Conservation (phyloP, 2,888 invertebrate genomes). For the Morpho deidamia region DNA sequence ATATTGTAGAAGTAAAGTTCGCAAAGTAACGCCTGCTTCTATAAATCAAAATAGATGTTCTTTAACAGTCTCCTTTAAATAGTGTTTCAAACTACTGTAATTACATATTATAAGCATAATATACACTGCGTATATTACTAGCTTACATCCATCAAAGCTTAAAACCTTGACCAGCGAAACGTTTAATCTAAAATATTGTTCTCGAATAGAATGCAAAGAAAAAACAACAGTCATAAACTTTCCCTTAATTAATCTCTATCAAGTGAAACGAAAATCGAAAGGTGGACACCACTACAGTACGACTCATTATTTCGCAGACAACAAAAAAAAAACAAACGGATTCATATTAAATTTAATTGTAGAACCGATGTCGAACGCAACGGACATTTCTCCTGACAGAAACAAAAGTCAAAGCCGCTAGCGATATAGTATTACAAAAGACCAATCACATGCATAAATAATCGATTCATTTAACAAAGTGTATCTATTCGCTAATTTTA, state of each 20-base stretch:
- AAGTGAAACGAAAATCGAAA: background rate
- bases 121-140: no score
- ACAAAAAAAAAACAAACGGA: background rate
- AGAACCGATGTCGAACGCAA: background rate
- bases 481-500: slow-evolving; percentile 25
- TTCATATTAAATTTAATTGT: slow-evolving; percentile 9
- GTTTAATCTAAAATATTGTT: slow-evolving; percentile 3
- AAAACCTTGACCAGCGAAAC: no score
- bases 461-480: slow-evolving; percentile 15
- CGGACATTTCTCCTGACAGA: background rate
- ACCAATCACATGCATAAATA: slow-evolving; percentile 10
- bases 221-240: background rate
- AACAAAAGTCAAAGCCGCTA: background rate
- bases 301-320: slow-evolving; percentile 1
- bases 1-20: no score
- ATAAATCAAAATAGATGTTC: no score
- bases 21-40: no score
- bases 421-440: slow-evolving; percentile 1
- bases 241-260: background rate
- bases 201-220: no score
- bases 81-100: no score
- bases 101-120: no score
- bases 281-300: background rate
- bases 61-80: no score
- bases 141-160: no score